Evolutionary conservation across 1,140 invertebrate species (phyloP).

Genomic region (Nymphalis io): DNA sequence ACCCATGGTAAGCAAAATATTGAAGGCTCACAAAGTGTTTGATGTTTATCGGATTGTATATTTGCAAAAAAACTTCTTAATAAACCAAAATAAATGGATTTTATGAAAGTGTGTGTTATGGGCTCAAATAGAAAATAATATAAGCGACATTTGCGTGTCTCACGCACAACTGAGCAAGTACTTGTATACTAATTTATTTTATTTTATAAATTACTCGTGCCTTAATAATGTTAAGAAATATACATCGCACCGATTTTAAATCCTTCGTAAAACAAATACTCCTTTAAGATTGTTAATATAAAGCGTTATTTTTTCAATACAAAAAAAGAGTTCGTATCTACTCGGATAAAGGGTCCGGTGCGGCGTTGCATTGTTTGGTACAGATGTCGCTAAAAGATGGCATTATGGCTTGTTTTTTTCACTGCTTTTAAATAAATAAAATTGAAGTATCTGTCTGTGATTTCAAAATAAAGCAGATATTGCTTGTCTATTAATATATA

Average conservation of each 20-base stretch:
- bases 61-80: background rate
- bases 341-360: too few relatives aligned
- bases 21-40: too few relatives aligned
- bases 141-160: conserved; percentile 38
- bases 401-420: too few relatives aligned
- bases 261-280: background rate
- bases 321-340: too few relatives aligned
- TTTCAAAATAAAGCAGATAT: too few relatives aligned
- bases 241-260: background rate
- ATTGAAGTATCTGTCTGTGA: too few relatives aligned
- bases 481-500: too few relatives aligned
- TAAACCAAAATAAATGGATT: conserved; percentile 11
- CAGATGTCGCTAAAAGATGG: too few relatives aligned
- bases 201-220: conserved; percentile 10
- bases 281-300: background rate
- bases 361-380: too few relatives aligned
- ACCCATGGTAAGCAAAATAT: too few relatives aligned
- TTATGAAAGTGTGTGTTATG: conserved; percentile 21
- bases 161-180: conserved; percentile 32
- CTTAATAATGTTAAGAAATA: background rate
- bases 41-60: background rate
- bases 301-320: too few relatives aligned
- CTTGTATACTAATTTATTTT: conserved; percentile 3
- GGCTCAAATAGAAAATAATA: conserved; percentile 24
- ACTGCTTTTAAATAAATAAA: too few relatives aligned